Base-by-base conservation (phyloP, 2,888 invertebrate genomes). In the Lycocerus yunnanus region DNA sequence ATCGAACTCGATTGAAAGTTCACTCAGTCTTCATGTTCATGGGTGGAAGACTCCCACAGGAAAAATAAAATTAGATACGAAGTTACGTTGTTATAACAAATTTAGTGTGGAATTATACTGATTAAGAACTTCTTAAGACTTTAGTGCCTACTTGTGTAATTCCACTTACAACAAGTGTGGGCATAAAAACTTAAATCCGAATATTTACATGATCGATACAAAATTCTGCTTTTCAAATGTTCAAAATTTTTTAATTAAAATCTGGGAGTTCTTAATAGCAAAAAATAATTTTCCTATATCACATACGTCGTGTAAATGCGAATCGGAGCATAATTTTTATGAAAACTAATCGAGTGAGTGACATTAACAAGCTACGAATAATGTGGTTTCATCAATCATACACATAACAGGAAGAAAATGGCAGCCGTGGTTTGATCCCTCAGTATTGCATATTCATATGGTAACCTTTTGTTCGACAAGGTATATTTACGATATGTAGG, bases 321-420 rank as follows among this genome's bases (percentile, higher is more conserved):
- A 43, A 43, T 43, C 43, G n/a, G 43, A 43, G 43, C 43, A 43
- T 43, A 43, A 43, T 43, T 68, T 71, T 68, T 59, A 70, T 21
- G 66, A 58, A 69, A 74, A 65, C 66, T 75, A 75, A 75, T 75
- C 71, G 72, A 72, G 69, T 58, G 72, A 63, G 75, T 72, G 75
- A 75, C 75, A 75, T 71, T 75, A 75, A 75, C 71, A 72, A 72
- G 75, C 66, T 69, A 61, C 69, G 67, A 75, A 75, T 69, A 72
- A 72, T 24, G 60, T 21, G 59, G 43, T 21, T 66, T 66, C 75
- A 75, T 75, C 75, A 72, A 75, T 75, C 75, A 75, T 71, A 43
- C 15, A 61, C 61, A 16, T 27, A 43, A 15, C 72, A 69, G 71
- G 68, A 75, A 72, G 69, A 75, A 75, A 67, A 58, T 9, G 72